These are phyloP conservation scores for Xiphophorus maculatus DNA, from an alignment of 2,113 vertebrate genomes.

Conservation along the genomic window DNA sequence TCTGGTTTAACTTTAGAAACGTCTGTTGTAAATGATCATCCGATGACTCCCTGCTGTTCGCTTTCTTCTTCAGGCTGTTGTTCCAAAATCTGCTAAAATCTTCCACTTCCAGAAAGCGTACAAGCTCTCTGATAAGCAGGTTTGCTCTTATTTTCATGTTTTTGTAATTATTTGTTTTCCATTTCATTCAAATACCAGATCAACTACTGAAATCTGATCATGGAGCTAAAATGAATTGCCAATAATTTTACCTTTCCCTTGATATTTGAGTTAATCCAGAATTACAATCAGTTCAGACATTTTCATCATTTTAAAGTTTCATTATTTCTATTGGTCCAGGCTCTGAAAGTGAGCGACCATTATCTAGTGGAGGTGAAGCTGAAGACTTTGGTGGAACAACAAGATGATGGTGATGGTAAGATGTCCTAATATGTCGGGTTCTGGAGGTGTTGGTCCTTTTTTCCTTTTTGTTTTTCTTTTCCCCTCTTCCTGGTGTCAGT, in stretches of 20 bases:
- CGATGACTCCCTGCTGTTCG: background rate
- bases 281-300: background rate
- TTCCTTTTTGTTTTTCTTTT: no score
- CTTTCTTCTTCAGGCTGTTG: constrained; percentile 51
- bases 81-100: constrained; percentile 74
- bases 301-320: background rate
- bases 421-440: background rate
- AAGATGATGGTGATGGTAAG: constrained; percentile 37
- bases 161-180: no score
- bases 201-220: no score
- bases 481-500: no score
- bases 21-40: no score
- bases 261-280: no score
- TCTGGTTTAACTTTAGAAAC: no score
- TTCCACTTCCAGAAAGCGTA: constrained; percentile 83
- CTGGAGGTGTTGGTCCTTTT: no score
- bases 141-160: constrained; percentile 33
- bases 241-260: no score
- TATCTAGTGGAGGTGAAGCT: constrained; percentile 81
- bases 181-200: no score
- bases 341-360: constrained; percentile 78
- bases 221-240: no score
- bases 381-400: background rate
- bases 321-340: constrained; percentile 50
- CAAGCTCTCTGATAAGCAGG: constrained; percentile 65